Evolutionary conservation across 2,888 invertebrate species (phyloP).

Genomic region (Hedya salicella): DNA sequence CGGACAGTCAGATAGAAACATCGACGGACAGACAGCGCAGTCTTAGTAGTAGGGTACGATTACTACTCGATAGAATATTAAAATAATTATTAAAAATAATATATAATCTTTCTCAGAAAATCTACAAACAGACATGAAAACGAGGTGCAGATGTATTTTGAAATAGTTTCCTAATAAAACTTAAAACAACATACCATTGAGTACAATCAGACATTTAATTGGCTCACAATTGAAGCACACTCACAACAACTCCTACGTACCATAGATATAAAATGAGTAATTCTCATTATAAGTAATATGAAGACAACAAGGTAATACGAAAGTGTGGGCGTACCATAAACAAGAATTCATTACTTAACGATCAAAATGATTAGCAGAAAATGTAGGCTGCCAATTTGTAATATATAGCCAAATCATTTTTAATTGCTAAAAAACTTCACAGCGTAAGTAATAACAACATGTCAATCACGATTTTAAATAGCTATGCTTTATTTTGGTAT

Average conservation of each 20-base stretch:
- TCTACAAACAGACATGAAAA: too few species aligned
- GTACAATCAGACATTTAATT: conserved; percentile 30
- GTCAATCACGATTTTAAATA: conserved; percentile 60
- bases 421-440: conserved; percentile 54
- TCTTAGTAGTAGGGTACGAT: too few species aligned
- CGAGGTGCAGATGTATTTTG: too few species aligned
- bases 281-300: conserved; percentile 29
- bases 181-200: too few species aligned
- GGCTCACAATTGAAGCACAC: conserved; percentile 19
- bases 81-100: too few species aligned
- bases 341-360: conserved; percentile 35
- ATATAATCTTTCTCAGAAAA: too few species aligned
- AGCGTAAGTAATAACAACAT: conserved; percentile 53
- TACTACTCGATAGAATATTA: too few species aligned
- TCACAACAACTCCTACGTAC: conserved; percentile 36
- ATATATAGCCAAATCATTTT: conserved; percentile 64
- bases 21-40: too few species aligned
- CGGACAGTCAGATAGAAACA: too few species aligned
- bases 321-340: conserved; percentile 42
- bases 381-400: conserved; percentile 46
- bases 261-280: conserved; percentile 29
- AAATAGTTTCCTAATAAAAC: too few species aligned
- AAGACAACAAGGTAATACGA: conserved; percentile 28
- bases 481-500: conserved; percentile 54
- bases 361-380: conserved; percentile 47